Evolutionary conservation across 1,140 invertebrate species (phyloP).

Genomic region (Chymomyza costata): DNA sequence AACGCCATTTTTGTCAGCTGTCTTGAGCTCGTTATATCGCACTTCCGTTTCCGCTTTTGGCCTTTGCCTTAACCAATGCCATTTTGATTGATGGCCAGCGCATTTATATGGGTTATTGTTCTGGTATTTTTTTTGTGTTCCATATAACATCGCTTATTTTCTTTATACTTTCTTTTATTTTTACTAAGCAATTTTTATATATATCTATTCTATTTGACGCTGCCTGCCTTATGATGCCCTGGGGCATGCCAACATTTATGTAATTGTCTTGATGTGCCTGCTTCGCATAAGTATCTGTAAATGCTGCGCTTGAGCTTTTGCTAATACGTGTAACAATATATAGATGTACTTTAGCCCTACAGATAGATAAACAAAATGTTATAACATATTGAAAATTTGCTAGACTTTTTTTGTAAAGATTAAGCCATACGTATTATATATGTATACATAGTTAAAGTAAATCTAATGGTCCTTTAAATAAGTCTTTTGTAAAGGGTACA

Average conservation of each 20-base stretch:
- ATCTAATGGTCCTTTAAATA: too few species aligned
- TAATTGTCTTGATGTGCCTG: constrained; percentile 57
- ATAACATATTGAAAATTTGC: too few species aligned
- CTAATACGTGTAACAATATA: too few species aligned
- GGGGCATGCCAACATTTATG: constrained; percentile 51
- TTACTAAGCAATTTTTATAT: constrained; percentile 13
- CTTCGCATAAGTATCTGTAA: too few species aligned
- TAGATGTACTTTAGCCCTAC: too few species aligned
- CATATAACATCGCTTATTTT: background rate
- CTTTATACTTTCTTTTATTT: too few species aligned
- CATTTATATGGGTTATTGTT: constrained; percentile 43
- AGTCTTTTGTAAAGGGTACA: too few species aligned
- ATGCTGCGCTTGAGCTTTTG: too few species aligned
- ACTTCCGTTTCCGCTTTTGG: constrained; percentile 46
- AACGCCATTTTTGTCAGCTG: constrained; percentile 27
- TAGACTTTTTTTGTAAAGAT: too few species aligned
- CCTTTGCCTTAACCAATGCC: constrained; percentile 22
- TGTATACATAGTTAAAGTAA: too few species aligned
- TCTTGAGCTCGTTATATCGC: constrained; percentile 27
- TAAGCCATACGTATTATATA: too few species aligned
- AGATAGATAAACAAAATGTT: too few species aligned
- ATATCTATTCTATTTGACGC: constrained; percentile 44
- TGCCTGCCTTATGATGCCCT: constrained; percentile 47
- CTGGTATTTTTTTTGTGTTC: constrained; percentile 5
- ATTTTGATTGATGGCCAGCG: constrained; percentile 58